Evolutionary conservation across 2,888 invertebrate genomes (phyloP), one percentile per base, ranked within the genome.

Genomic region (Onchidella celtica): DNA sequence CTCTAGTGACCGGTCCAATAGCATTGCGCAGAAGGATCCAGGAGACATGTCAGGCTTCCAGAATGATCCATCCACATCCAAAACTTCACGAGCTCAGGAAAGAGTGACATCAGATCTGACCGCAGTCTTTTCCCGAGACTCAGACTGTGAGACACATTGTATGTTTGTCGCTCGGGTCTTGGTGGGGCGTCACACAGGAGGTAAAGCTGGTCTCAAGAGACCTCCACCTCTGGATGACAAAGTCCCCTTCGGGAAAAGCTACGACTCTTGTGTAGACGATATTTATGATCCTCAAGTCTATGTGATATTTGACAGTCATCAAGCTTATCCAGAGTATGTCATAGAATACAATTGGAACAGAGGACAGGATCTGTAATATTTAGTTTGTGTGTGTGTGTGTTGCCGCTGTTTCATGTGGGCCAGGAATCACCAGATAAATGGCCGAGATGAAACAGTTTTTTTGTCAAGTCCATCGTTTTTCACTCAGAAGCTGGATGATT

Each of bases 271-370:
- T 86, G 92, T 92, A 3, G 92, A 92, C 83, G 87, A 91, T 77
- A 86, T 89, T 59, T 85, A 83, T 38, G 85, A 87, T 63, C 92
- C 92, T 0, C 88, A 89, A 65, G 91, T 92, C 34, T 91, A 88
- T 86, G 92, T 92, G 36, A 89, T 92, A 77, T 92, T 92, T 88
- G 92, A 92, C 82, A 89, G 87, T 77, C 87, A 90, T 24, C 92
- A 92, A 82, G 91, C 91, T 17, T 92, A 92, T 79, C 92, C 92
- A 0, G 91, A 92, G 75, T 92, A 92, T 82, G 82, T 91, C 17
- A 87, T 92, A 9, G 91, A 92, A 70, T 92, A 92, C 69, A 78
- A 68, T 32, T 79, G 79, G 55, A 69, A 61, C 34, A 70, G 63
- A 21, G 75, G 70, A 6, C 36, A 47, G 55, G n/a, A n/a, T n/a